Conservation (phyloP, 2,797 vertebrate genomes). For the Arvicola amphibius region DNA sequence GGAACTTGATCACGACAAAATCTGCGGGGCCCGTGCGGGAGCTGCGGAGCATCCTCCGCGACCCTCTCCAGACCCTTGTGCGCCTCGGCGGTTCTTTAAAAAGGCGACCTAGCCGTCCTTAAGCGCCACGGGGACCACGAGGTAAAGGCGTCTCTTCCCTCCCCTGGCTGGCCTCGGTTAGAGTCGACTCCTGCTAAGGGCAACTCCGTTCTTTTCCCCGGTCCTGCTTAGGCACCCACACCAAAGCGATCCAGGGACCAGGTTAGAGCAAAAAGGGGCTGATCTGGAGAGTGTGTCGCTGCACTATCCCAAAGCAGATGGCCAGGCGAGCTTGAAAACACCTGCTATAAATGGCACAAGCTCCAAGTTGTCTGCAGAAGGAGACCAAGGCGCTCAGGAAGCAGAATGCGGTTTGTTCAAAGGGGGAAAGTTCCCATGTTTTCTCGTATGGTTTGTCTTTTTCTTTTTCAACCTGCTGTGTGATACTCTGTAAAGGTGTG, state of each 20-base stretch:
- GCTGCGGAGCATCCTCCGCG: background rate
- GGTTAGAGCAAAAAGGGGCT: background rate
- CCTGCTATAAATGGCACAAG: background rate
- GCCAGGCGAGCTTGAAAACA: background rate
- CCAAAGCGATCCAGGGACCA: fast-evolving
- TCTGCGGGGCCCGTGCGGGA: background rate
- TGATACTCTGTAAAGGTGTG: background rate
- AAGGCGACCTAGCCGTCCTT: background rate
- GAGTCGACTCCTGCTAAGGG: background rate
- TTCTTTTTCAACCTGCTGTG: background rate
- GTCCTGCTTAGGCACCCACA: too few species aligned
- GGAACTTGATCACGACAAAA: constrained; percentile 70
- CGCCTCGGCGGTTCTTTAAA: background rate
- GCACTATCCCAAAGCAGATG: background rate
- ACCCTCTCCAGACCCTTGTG: background rate
- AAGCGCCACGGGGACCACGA: background rate
- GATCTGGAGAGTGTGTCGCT: background rate
- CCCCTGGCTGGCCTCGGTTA: background rate
- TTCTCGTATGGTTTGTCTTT: background rate
- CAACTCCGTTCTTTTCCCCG: background rate
- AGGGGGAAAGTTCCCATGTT: background rate
- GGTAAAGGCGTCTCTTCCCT: constrained; percentile 53
- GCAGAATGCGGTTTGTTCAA: background rate
- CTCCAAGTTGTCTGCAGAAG: background rate
- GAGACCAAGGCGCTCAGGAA: background rate